These are phyloP conservation scores for Melanotaenia parkinsoni DNA, from an alignment of 2,797 vertebrate genomes.

Conservation along the genomic window DNA sequence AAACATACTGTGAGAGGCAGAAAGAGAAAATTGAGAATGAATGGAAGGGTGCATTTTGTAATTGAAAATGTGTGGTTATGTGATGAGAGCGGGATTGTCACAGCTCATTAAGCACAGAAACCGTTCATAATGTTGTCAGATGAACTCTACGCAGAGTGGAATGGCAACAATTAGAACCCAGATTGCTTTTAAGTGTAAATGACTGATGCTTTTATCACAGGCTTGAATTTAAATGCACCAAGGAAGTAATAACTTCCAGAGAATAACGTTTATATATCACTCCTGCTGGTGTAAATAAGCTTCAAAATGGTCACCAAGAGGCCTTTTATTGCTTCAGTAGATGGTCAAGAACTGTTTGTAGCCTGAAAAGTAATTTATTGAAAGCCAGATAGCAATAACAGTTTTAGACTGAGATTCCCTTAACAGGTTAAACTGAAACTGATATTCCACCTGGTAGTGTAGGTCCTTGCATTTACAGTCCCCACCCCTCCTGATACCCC, in stretches of 20 bases:
- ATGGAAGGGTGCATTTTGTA: constrained; percentile 32
- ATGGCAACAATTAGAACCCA: constrained; percentile 64
- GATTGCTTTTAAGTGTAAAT: constrained; percentile 65
- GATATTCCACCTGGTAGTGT: neutral
- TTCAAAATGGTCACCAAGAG: constrained; percentile 31
- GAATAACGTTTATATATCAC: constrained; percentile 41
- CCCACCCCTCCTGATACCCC: constrained; percentile 48
- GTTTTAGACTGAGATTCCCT: constrained; percentile 3
- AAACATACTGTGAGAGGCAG: constrained; percentile 41
- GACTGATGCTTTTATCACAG: constrained; percentile 75
- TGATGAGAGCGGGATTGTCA: constrained; percentile 72
- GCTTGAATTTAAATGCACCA: constrained; percentile 59
- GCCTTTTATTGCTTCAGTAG: constrained; percentile 23
- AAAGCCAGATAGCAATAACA: constrained; percentile 11
- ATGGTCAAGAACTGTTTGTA: constrained; percentile 24
- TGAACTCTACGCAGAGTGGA: constrained; percentile 52
- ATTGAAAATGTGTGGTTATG: constrained; percentile 52
- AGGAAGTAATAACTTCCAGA: constrained; percentile 54
- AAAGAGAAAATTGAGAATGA: constrained; percentile 37
- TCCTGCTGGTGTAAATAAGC: constrained; percentile 41
- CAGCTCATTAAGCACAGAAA: constrained; percentile 72
- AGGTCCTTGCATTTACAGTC: constrained; percentile 29
- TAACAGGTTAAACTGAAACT: constrained; percentile 16
- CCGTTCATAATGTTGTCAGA: constrained; percentile 73
- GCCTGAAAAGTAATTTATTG: neutral